Evolutionary conservation across 1,140 invertebrate species (phyloP).

Genomic region (Drosophila burlai): DNA sequence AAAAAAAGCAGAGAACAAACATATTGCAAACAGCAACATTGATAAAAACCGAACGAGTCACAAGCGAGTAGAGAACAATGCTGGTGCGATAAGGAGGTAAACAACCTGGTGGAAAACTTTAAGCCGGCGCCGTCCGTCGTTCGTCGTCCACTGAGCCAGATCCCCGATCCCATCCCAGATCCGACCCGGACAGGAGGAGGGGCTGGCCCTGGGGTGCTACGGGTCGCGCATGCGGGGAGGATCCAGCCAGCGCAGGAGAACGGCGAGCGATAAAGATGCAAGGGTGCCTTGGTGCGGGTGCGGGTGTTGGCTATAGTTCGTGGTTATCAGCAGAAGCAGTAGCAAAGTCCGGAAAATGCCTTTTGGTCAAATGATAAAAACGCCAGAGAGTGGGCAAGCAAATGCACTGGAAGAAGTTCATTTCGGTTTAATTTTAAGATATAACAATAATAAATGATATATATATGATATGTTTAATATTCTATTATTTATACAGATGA

Average conservation of each 20-base stretch:
- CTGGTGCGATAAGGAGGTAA: conserved; percentile 75
- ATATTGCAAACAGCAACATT: conserved; percentile 64
- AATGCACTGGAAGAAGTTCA: conserved; percentile 4
- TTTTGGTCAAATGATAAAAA: conserved; percentile 65
- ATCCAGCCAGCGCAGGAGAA: conserved; percentile 22
- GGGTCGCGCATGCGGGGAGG: conserved; percentile 34
- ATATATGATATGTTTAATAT: no score
- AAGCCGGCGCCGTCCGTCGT: conserved; percentile 57
- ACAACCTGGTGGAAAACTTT: conserved; percentile 69
- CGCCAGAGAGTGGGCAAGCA: not conserved
- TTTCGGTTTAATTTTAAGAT: not conserved
- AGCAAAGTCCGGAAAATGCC: conserved; percentile 68
- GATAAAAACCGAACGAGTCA: conserved; percentile 51
- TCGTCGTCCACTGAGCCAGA: conserved; percentile 4
- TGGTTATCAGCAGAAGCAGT: conserved; percentile 37
- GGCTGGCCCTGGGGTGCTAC: conserved; percentile 29
- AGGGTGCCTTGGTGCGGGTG: conserved; percentile 39
- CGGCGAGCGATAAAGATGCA: conserved; percentile 50
- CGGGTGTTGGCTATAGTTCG: conserved; percentile 31
- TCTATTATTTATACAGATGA: no score
- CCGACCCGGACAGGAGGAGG: conserved; percentile 10
- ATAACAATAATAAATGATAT: not conserved
- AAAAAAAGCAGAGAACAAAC: conserved; percentile 33
- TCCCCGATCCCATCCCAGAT: conserved; percentile 6
- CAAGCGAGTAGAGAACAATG: conserved; percentile 49